Percentiles rank a stretch among this genome's conserved stretches.
phyloP scores from a whole-genome alignment of 2,888 invertebrate genomes.

The Ophioninae sp. region DNA sequence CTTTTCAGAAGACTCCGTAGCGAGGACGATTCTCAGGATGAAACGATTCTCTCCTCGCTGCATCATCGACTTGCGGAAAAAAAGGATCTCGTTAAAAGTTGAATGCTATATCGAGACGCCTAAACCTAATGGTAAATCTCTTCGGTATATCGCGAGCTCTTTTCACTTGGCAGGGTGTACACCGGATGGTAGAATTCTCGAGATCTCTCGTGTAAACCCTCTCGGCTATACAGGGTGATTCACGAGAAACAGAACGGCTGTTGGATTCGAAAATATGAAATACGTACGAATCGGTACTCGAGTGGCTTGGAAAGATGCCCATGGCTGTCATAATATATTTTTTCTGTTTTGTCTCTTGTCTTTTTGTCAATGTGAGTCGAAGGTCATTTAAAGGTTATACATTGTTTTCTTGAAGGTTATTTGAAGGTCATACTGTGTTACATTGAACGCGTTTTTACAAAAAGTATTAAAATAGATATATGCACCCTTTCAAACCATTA shows the following conservation, averaged over 20 bases:
- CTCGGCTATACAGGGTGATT: background rate
- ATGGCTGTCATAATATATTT: background rate
- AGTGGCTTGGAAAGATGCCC: no score
- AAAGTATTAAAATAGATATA: no score
- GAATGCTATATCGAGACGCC: background rate
- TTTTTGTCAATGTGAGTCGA: no score
- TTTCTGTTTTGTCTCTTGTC: background rate
- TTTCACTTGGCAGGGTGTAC: slow-evolving; percentile 12
- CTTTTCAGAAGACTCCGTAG: background rate
- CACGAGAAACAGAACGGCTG: no score
- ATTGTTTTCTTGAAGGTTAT: no score
- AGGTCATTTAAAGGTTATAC: no score
- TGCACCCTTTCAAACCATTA: no score
- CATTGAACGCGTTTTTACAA: no score
- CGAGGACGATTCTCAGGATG: background rate
- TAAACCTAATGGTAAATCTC: slow-evolving; percentile 15
- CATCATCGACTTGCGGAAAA: background rate
- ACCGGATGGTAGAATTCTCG: background rate
- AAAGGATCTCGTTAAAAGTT: slow-evolving; percentile 14
- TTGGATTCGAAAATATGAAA: no score
- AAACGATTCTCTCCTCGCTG: background rate
- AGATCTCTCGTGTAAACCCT: slow-evolving; percentile 36
- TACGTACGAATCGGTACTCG: no score
- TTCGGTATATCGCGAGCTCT: slow-evolving; percentile 26
- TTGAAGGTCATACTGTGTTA: no score